These are phyloP conservation scores for Horisme vitalbata DNA, from an alignment of 2,888 invertebrate species.

Conservation along the genomic window DNA sequence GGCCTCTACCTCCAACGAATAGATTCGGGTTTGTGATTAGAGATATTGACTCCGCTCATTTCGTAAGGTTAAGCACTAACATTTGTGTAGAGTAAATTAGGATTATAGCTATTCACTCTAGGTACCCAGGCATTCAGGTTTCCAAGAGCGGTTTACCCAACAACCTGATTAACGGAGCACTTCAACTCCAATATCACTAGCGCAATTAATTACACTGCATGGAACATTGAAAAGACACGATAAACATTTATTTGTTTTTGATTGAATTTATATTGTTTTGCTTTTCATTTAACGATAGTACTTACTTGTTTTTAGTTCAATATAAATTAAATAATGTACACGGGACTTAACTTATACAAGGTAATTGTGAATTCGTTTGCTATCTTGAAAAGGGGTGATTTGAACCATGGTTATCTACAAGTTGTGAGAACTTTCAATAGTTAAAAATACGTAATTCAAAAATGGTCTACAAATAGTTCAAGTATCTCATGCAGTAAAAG, in stretches of 20 bases:
- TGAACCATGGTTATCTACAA: too few relatives aligned
- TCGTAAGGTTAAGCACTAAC: background rate
- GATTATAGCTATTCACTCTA: slow-evolving; percentile 5
- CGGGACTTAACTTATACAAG: too few relatives aligned
- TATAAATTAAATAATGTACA: too few relatives aligned
- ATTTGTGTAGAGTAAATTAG: slow-evolving; percentile 7
- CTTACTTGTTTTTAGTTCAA: background rate
- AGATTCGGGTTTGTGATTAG: background rate
- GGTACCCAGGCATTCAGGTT: slow-evolving; percentile 4
- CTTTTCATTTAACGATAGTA: background rate
- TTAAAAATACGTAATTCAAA: too few relatives aligned
- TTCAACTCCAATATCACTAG: slow-evolving; percentile 30
- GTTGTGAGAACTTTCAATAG: too few relatives aligned
- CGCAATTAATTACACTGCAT: slow-evolving; percentile 39
- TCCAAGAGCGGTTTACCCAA: slow-evolving; percentile 7
- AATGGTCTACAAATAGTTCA: too few relatives aligned
- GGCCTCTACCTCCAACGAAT: too few relatives aligned
- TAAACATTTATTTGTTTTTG: slow-evolving; percentile 38
- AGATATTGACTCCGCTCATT: background rate
- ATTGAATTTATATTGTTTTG: slow-evolving; percentile 34
- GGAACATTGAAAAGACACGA: slow-evolving; percentile 34
- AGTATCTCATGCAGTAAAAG: too few relatives aligned
- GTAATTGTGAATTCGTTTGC: too few relatives aligned
- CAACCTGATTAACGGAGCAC: slow-evolving; percentile 18
- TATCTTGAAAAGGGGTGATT: too few relatives aligned